Evolutionary conservation across 2,888 invertebrate species (phyloP).

Genomic region (Lumbricus terrestris): DNA sequence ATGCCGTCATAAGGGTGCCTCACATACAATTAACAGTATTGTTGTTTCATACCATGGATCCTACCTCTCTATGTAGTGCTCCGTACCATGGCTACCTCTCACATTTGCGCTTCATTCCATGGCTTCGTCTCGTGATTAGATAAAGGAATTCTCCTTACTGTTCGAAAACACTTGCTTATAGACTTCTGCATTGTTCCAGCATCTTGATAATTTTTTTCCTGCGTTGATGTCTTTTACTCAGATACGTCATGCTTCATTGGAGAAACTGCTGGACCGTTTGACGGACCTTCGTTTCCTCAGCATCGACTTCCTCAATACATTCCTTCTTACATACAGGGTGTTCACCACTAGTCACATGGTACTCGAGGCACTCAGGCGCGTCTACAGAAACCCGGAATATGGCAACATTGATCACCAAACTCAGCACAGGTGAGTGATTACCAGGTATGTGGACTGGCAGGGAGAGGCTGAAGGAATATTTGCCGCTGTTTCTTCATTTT

Average conservation of each 20-base stretch:
- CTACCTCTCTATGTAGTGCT: no score
- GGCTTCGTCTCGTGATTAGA: not conserved
- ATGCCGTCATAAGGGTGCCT: no score
- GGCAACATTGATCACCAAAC: slow-evolving; percentile 42
- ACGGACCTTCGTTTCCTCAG: slow-evolving; percentile 86
- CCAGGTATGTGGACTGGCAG: not conserved
- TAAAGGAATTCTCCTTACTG: not conserved
- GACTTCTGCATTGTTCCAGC: not conserved
- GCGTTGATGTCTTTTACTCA: slow-evolving; percentile 60
- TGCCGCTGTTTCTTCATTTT: no score
- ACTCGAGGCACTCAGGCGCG: slow-evolving; percentile 75
- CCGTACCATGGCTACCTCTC: not conserved
- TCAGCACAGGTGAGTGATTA: slow-evolving; percentile 14
- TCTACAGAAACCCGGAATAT: slow-evolving; percentile 55
- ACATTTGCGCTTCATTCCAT: not conserved
- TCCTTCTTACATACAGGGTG: slow-evolving; percentile 84
- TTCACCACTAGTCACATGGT: slow-evolving; percentile 86
- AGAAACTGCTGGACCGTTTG: slow-evolving; percentile 77
- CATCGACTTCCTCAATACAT: slow-evolving; percentile 89
- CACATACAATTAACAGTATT: no score
- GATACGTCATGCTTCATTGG: slow-evolving; percentile 86
- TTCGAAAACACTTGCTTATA: not conserved
- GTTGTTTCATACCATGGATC: no score
- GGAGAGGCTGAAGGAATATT: no score
- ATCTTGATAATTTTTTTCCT: not conserved